Percentiles rank a stretch among this genome's conserved stretches.
Evolutionary conservation across 2,113 vertebrate species (phyloP).

Genomic region (Leucosticte australis): DNA sequence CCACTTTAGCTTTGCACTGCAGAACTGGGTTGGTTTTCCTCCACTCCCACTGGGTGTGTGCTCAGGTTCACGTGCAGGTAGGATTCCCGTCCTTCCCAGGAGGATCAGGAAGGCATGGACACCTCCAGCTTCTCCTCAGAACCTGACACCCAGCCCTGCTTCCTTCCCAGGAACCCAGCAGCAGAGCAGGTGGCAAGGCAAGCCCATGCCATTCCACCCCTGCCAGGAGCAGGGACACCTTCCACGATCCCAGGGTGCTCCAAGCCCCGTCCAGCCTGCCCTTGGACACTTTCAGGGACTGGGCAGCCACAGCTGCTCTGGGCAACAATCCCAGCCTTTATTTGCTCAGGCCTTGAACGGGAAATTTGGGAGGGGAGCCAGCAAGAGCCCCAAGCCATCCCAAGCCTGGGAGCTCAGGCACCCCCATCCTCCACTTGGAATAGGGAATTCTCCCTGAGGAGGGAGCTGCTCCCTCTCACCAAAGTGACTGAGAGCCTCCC

Average conservation of each 20-base stretch:
- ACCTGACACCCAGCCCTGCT: not conserved
- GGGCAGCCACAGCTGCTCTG: not conserved
- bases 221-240: not conserved
- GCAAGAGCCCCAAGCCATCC: not conserved
- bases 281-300: not conserved
- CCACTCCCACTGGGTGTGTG: rapidly evolving
- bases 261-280: not conserved
- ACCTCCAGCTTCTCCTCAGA: not conserved
- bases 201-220: not conserved
- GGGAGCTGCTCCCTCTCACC: not conserved
- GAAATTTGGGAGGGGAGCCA: not conserved
- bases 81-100: not conserved
- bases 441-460: rapidly evolving
- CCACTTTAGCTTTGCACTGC: rapidly evolving
- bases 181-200: not conserved
- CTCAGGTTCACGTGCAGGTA: rapidly evolving
- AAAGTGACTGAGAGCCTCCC: rapidly evolving
- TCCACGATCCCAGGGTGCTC: rapidly evolving
- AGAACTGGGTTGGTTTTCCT: rapidly evolving
- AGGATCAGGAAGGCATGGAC: not conserved
- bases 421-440: rapidly evolving
- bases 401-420: rapidly evolving
- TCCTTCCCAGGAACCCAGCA: not conserved
- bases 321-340: not conserved
- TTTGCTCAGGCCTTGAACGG: not conserved